Percentiles rank a stretch among this genome's conserved stretches.
Conservation (phyloP, 2,113 vertebrate species). For the Limnothrissa miodon region DNA sequence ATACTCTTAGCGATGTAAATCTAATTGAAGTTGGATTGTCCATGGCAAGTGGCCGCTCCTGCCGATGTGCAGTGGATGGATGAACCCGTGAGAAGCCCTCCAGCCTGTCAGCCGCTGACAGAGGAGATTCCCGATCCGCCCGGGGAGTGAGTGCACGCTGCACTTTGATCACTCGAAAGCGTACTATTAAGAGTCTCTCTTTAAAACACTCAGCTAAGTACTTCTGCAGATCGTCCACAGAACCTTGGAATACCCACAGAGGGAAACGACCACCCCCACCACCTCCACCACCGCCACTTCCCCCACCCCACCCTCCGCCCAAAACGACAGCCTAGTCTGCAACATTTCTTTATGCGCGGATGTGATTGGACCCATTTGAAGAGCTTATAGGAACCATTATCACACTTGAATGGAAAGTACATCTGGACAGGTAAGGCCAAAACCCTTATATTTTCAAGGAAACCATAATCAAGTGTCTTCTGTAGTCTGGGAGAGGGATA, state of each 20-base stretch:
- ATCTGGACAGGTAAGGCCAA: background rate
- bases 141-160: background rate
- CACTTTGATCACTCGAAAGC: constrained; percentile 11
- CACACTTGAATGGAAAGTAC: background rate
- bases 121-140: background rate
- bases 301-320: background rate
- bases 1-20: background rate
- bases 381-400: background rate
- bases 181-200: constrained; percentile 22
- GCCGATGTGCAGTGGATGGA: background rate
- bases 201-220: constrained; percentile 21
- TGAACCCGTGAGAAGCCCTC: background rate
- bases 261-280: background rate
- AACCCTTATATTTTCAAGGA: background rate
- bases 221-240: constrained; percentile 31
- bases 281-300: background rate
- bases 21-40: background rate
- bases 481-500: background rate
- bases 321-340: background rate
- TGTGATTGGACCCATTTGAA: background rate
- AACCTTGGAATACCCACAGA: background rate
- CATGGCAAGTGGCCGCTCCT: background rate
- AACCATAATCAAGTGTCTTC: background rate
- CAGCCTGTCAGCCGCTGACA: background rate
- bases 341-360: background rate